phyloP scores from a whole-genome alignment of 1,140 invertebrate genomes.

The Drosophila varians region DNA sequence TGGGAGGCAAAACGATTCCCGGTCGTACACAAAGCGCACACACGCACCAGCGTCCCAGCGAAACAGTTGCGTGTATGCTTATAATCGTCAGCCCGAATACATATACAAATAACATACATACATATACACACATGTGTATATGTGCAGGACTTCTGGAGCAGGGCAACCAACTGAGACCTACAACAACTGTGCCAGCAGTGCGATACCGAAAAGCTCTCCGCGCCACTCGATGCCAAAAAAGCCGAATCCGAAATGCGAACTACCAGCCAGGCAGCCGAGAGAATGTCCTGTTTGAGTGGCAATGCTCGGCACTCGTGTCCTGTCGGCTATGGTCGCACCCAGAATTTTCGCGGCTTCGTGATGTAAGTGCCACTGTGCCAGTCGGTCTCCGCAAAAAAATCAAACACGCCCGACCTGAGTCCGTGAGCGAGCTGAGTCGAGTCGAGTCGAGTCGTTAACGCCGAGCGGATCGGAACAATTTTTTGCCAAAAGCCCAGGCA shows the following conservation, averaged over 20 bases:
- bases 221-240: constrained; percentile 18
- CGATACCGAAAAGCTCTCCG: constrained; percentile 48
- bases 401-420: constrained; percentile 62
- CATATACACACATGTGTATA: neutral
- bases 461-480: constrained; percentile 66
- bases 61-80: constrained; percentile 62
- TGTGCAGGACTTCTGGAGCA: constrained; percentile 27
- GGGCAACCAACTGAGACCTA: constrained; percentile 51
- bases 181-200: constrained; percentile 58
- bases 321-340: constrained; percentile 71
- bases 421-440: constrained; percentile 76
- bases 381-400: constrained; percentile 63
- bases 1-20: constrained; percentile 66
- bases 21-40: constrained; percentile 57
- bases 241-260: neutral
- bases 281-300: constrained; percentile 9
- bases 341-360: constrained; percentile 77
- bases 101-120: constrained; percentile 5
- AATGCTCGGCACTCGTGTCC: constrained; percentile 11
- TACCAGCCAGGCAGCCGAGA: constrained; percentile 14
- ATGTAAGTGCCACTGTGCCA: constrained; percentile 72
- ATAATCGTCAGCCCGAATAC: constrained; percentile 68
- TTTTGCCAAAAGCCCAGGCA: constrained; percentile 58
- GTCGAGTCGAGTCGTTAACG: constrained; percentile 71
- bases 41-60: constrained; percentile 16